Conservation (phyloP, 2,797 vertebrate species). For the Neosilurus mollespiculum region DNA sequence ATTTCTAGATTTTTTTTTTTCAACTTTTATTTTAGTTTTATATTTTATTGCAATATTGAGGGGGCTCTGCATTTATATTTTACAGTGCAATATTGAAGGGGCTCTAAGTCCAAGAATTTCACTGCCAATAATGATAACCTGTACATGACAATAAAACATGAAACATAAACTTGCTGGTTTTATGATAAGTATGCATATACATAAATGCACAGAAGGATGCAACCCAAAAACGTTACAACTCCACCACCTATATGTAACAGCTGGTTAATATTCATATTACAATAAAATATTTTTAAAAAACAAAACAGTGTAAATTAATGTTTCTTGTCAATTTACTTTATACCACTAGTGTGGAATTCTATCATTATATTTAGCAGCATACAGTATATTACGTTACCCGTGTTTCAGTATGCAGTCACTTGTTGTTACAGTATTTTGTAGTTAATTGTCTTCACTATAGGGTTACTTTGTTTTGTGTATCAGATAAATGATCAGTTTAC, state of each 20-base stretch:
- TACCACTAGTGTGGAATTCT: neutral
- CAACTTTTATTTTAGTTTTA: too few species aligned
- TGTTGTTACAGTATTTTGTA: neutral
- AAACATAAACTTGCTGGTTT: too few species aligned
- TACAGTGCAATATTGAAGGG: too few species aligned
- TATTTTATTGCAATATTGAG: too few species aligned
- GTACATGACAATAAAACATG: too few species aligned
- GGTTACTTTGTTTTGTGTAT: neutral
- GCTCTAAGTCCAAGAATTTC: too few species aligned
- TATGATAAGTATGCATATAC: too few species aligned
- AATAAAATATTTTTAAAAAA: neutral
- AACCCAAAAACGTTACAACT: neutral
- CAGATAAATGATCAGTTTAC: neutral
- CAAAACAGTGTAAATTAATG: neutral
- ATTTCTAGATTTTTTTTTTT: too few species aligned
- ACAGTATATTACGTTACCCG: neutral
- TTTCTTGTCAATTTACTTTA: neutral
- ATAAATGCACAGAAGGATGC: neutral
- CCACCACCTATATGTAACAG: neutral
- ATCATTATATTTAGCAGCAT: neutral
- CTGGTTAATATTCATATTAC: neutral
- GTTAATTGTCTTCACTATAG: neutral
- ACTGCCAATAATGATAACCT: too few species aligned
- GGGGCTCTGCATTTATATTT: too few species aligned
- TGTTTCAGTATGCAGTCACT: neutral